These are phyloP conservation scores for Chironex yamaguchii DNA, from an alignment of 30 jellyfish, hydroid and myxozoan species.

Conservation along the genomic window DNA sequence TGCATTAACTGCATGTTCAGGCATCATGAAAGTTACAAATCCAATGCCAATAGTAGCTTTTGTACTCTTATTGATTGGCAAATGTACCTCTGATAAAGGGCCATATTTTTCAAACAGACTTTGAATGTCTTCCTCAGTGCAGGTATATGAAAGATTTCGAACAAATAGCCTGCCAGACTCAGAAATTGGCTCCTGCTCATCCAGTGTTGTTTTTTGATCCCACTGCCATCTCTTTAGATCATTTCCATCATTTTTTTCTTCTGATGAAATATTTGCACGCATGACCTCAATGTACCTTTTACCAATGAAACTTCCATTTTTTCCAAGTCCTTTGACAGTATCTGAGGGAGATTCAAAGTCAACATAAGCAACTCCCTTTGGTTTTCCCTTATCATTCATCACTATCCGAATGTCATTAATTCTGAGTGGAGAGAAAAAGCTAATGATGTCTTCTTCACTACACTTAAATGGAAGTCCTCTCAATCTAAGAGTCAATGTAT, in stretches of 20 bases:
- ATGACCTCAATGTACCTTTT: constrained; percentile 86
- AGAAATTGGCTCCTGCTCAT: constrained; percentile 77
- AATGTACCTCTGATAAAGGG: constrained; percentile 85
- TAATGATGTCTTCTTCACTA: constrained; percentile 81
- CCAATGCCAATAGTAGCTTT: constrained; percentile 87
- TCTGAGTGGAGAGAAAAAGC: constrained; percentile 75
- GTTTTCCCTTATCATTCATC: constrained; percentile 67
- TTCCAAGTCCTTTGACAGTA: constrained; percentile 71
- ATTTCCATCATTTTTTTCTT: background rate
- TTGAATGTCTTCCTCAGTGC: constrained; percentile 85
- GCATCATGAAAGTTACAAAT: constrained; percentile 92
- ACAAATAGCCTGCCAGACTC: constrained; percentile 98
- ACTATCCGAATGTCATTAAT: constrained; percentile 87
- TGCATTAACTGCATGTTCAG: constrained; percentile 96
- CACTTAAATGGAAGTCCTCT: constrained; percentile 92
- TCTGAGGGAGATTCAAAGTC: constrained; percentile 74
- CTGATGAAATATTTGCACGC: too few species aligned
- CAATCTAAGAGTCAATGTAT: constrained; percentile 47
- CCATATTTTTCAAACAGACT: constrained; percentile 80
- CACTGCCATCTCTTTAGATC: constrained; percentile 2
- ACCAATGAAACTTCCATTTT: constrained; percentile 58
- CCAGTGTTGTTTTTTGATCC: constrained; percentile 7
- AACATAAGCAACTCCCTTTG: constrained; percentile 94
- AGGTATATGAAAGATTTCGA: constrained; percentile 85
- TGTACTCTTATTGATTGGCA: constrained; percentile 90